Evolutionary conservation across 2,888 invertebrate species (phyloP).

Genomic region (Drosophila putrida): DNA sequence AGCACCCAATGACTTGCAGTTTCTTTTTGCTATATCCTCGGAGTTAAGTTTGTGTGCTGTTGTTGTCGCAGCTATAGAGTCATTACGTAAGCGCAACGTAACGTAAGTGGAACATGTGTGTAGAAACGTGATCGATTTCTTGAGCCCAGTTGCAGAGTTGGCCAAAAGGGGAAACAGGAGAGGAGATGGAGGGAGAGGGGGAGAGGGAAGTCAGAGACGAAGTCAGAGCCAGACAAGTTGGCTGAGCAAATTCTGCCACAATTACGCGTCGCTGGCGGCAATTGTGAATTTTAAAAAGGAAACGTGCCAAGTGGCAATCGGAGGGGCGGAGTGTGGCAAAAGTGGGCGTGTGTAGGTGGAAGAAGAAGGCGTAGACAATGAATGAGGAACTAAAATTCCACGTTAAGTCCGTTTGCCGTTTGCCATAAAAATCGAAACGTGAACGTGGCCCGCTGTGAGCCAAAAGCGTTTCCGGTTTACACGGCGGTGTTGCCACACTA

Average conservation of each 20-base stretch:
- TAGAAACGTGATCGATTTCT: slow-evolving; percentile 82
- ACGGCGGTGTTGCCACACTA: too few relatives aligned
- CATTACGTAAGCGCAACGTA: slow-evolving; percentile 76
- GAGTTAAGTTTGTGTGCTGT: slow-evolving; percentile 3
- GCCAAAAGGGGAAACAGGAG: slow-evolving; percentile 7
- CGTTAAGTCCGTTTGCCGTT: slow-evolving; percentile 40
- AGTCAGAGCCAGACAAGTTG: slow-evolving; percentile 70
- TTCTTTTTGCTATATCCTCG: slow-evolving; percentile 52
- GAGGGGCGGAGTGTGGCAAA: slow-evolving; percentile 3
- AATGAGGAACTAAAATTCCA: slow-evolving; percentile 75
- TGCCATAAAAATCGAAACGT: slow-evolving; percentile 82
- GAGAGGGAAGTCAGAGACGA: slow-evolving; percentile 7
- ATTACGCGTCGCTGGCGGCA: slow-evolving; percentile 78
- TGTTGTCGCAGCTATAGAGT: slow-evolving; percentile 4
- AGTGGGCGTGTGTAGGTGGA: slow-evolving; percentile 26
- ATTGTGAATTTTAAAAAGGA: slow-evolving; percentile 85
- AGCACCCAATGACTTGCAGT: slow-evolving; percentile 49
- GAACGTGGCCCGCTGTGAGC: slow-evolving; percentile 75
- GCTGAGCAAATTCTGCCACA: slow-evolving; percentile 79
- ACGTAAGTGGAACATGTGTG: slow-evolving; percentile 79
- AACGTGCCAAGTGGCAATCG: slow-evolving; percentile 70
- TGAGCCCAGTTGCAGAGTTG: slow-evolving; percentile 34
- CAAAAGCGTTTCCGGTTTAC: slow-evolving; percentile 62
- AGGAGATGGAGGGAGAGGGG: slow-evolving; percentile 15
- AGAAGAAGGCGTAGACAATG: slow-evolving; percentile 57